phyloP scores from a whole-genome alignment of 30 jellyfish, hydroid and myxozoan genomes.

The Hydractinia echinata region DNA sequence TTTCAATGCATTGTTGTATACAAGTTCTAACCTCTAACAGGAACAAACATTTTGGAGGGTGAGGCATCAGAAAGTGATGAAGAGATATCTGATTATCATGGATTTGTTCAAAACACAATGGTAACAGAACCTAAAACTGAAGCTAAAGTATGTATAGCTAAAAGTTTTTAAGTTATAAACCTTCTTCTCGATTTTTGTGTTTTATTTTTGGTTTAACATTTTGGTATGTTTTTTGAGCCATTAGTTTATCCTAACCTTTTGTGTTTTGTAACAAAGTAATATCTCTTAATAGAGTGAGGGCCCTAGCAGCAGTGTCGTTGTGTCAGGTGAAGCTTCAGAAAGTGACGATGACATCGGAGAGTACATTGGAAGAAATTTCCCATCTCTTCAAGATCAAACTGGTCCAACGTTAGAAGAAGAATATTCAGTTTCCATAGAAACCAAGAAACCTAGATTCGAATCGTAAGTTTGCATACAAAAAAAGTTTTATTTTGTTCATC shows the following conservation, averaged over 20 bases:
- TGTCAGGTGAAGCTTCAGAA: conserved; percentile 93
- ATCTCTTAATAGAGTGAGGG: conserved; percentile 13
- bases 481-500: neutral
- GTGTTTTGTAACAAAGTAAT: conserved; percentile 13
- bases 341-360: conserved; percentile 64
- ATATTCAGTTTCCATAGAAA: conserved; percentile 14
- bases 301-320: conserved; percentile 84
- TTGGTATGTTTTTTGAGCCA: no score
- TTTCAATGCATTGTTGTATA: no score
- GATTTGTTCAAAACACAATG: conserved; percentile 64
- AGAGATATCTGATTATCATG: conserved; percentile 56
- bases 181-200: no score
- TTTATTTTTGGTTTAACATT: no score
- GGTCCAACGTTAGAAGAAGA: conserved; percentile 16
- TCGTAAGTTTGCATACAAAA: conserved; percentile 24
- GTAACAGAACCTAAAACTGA: conserved; percentile 28
- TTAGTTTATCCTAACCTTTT: neutral
- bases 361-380: conserved; percentile 51
- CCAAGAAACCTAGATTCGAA: conserved; percentile 20
- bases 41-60: conserved; percentile 81
- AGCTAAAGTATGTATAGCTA: conserved; percentile 2
- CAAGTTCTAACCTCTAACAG: neutral
- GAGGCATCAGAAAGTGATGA: conserved; percentile 92
- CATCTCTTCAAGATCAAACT: conserved; percentile 39
- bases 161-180: neutral